phyloP scores from a whole-genome alignment of 92 coral and sea anemone species.

The Metridium senile region DNA sequence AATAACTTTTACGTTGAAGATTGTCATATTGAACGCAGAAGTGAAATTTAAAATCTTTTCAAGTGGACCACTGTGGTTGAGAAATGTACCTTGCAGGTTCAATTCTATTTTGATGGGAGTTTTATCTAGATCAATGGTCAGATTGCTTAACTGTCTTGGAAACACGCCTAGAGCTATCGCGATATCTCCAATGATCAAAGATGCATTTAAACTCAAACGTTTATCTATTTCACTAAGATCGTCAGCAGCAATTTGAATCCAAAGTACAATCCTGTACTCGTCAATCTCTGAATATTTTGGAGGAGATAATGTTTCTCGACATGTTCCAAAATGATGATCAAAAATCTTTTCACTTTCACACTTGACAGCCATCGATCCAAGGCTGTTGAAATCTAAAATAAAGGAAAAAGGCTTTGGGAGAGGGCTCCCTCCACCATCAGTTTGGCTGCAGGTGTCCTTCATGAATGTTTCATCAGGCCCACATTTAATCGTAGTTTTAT shows the following conservation, averaged over 20 bases:
- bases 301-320: constrained; percentile 16
- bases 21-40: constrained; percentile 13
- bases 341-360: constrained; percentile 1
- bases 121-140: background rate
- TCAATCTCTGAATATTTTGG: constrained; percentile 29
- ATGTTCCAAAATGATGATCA: constrained; percentile 40
- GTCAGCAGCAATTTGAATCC: constrained; percentile 10
- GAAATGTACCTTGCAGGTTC: background rate
- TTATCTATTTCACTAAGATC: background rate
- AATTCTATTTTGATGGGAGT: background rate
- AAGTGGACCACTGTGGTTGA: background rate
- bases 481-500: background rate
- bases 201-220: background rate
- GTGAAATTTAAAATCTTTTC: background rate
- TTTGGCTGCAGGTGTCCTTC: background rate
- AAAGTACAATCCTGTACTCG: constrained; percentile 35
- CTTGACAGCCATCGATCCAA: background rate
- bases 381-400: background rate
- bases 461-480: background rate
- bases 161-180: background rate
- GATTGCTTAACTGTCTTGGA: background rate
- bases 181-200: background rate
- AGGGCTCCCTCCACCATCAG: background rate
- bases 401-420: background rate
- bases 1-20: background rate